A percentile compares a stretch with the other conserved stretches of the same genome.
phyloP scores from a whole-genome alignment of 64 coral and sea anemone genomes.

The Montipora foliosa region DNA sequence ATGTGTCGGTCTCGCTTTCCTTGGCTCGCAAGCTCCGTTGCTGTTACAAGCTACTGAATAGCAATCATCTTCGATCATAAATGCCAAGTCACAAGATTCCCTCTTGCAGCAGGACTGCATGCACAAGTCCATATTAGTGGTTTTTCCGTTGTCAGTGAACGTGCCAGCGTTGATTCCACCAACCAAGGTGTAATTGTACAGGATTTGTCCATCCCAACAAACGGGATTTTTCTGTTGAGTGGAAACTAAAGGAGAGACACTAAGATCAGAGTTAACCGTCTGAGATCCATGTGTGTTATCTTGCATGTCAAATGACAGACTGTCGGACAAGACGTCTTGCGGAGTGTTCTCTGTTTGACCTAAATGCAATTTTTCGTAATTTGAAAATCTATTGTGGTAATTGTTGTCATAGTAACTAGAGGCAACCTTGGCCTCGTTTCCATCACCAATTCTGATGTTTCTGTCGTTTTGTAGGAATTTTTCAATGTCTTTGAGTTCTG shows the following conservation, averaged over 20 bases:
- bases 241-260: slow-evolving; percentile 12
- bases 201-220: slow-evolving; percentile 83
- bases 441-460: background rate
- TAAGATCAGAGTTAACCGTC: background rate
- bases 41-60: slow-evolving; percentile 90
- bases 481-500: background rate
- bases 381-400: background rate
- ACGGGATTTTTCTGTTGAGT: slow-evolving; percentile 36
- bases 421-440: background rate
- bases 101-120: slow-evolving; percentile 96
- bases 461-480: background rate
- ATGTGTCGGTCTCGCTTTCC: slow-evolving; percentile 75
- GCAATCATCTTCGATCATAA: slow-evolving; percentile 98
- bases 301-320: background rate
- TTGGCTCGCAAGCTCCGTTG: slow-evolving; percentile 77
- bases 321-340: background rate
- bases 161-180: slow-evolving; percentile 87
- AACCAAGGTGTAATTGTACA: slow-evolving; percentile 82
- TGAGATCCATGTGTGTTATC: background rate
- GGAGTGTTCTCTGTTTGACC: background rate
- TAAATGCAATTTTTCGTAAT: slow-evolving; percentile 5
- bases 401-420: slow-evolving; percentile 8
- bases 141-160: slow-evolving; percentile 91
- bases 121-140: slow-evolving; percentile 86
- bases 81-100: slow-evolving; percentile 84